A percentile compares a stretch with the other conserved stretches of the same genome.
Conservation (phyloP, 1,140 invertebrate genomes). For the Drosophila parabipectinata region DNA sequence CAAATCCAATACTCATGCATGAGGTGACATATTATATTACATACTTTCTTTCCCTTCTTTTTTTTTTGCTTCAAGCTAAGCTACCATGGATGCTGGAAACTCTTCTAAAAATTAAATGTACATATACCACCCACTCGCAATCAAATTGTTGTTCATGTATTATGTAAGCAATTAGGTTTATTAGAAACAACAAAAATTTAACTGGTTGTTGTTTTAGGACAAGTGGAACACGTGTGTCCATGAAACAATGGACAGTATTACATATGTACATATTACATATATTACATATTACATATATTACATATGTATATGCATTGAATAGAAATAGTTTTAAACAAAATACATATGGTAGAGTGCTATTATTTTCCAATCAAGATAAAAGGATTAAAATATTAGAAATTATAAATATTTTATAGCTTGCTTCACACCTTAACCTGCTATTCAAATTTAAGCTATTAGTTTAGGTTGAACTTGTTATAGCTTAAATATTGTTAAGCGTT, state of each 20-base stretch:
- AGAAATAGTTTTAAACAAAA: too few species aligned
- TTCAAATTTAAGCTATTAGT: too few species aligned
- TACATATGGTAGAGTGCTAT: not conserved
- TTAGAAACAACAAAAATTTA: slow-evolving; percentile 14
- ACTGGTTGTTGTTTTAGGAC: slow-evolving; percentile 12
- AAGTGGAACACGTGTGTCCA: not conserved
- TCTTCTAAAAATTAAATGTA: slow-evolving; percentile 8
- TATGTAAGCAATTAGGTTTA: slow-evolving; percentile 18
- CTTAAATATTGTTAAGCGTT: too few species aligned
- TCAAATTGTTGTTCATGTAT: not conserved
- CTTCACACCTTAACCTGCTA: too few species aligned
- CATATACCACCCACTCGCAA: slow-evolving; percentile 2
- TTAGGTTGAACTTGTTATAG: too few species aligned
- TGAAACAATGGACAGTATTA: not conserved
- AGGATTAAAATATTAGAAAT: not conserved
- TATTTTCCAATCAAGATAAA: not conserved
- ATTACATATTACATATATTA: too few species aligned
- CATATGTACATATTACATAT: too few species aligned
- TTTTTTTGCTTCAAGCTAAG: not conserved
- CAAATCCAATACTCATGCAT: slow-evolving; percentile 30
- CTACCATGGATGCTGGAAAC: not conserved
- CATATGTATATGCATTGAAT: too few species aligned
- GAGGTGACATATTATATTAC: not conserved
- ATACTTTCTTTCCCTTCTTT: not conserved
- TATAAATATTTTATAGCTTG: too few species aligned